Evolutionary conservation across 2,113 vertebrate species (phyloP).

Genomic region (Carettochelys insculpta): DNA sequence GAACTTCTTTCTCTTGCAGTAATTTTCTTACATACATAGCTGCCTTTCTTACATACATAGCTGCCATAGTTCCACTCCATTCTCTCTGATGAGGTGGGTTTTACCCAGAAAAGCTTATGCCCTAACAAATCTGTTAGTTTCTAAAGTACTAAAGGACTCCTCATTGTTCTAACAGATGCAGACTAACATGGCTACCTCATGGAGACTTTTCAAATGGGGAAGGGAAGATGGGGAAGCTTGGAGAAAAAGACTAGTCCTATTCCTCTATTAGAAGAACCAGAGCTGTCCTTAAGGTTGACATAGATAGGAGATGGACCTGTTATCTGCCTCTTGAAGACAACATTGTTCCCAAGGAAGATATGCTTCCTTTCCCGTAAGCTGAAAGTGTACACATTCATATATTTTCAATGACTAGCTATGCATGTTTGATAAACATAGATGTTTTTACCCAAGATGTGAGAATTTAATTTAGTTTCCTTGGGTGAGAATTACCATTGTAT

Average conservation of each 20-base stretch:
- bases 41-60: too few relatives aligned
- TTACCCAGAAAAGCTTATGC: too few relatives aligned
- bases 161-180: too few relatives aligned
- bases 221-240: background rate
- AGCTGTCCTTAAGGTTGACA: background rate
- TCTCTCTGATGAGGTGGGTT: too few relatives aligned
- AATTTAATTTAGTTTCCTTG: slow-evolving; percentile 21
- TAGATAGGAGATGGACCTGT: background rate
- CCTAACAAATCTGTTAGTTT: too few relatives aligned
- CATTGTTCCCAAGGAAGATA: background rate
- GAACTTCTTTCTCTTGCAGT: too few relatives aligned
- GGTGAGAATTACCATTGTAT: slow-evolving; percentile 35
- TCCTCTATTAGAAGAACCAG: background rate
- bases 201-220: background rate
- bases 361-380: background rate
- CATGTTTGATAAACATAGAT: background rate
- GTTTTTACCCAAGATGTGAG: background rate
- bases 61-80: too few relatives aligned
- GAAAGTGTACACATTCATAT: background rate
- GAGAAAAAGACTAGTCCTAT: background rate
- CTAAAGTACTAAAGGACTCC: too few relatives aligned
- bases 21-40: too few relatives aligned
- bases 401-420: background rate
- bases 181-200: too few relatives aligned
- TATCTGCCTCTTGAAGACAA: background rate